Percentiles rank a stretch among this genome's conserved stretches.
phyloP scores from a whole-genome alignment of 2,888 invertebrate genomes.

The Galeruca laticollis region DNA sequence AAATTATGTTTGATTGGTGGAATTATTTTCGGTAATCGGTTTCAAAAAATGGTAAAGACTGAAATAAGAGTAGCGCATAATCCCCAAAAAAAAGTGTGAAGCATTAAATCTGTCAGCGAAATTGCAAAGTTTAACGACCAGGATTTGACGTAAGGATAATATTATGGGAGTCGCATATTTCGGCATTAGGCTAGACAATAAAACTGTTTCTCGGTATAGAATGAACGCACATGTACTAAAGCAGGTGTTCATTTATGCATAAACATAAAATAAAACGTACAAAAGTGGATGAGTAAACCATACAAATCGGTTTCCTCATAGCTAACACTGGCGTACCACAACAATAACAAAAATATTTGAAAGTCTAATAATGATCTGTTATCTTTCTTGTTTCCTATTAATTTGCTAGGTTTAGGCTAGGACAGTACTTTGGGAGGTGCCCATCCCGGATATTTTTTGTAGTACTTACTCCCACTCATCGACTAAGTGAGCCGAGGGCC shows the following conservation, averaged over 20 bases:
- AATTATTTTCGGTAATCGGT: neutral
- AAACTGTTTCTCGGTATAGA: constrained; percentile 29
- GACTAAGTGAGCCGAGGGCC: too few relatives aligned
- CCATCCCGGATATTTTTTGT: too few relatives aligned
- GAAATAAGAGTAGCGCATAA: neutral
- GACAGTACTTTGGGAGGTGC: too few relatives aligned
- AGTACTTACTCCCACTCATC: too few relatives aligned
- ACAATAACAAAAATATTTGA: neutral
- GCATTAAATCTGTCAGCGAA: neutral
- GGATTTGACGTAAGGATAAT: neutral
- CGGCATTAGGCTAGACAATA: constrained; percentile 29
- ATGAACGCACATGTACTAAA: constrained; percentile 18
- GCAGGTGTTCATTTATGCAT: constrained; percentile 34
- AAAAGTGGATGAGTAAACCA: constrained; percentile 30
- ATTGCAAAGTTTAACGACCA: constrained; percentile 1
- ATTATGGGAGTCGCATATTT: constrained; percentile 1
- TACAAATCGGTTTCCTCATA: constrained; percentile 43
- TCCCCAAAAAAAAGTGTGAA: neutral
- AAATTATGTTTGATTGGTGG: neutral
- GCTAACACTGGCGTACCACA: constrained; percentile 12
- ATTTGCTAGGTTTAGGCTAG: too few relatives aligned
- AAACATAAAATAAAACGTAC: constrained; percentile 43
- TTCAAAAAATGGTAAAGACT: neutral
- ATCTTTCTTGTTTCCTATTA: too few relatives aligned
- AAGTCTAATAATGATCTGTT: too few relatives aligned